Percentiles rank a stretch among this genome's conserved stretches.
phyloP scores from a whole-genome alignment of 2,888 invertebrate species.

The Rotaria socialis region DNA sequence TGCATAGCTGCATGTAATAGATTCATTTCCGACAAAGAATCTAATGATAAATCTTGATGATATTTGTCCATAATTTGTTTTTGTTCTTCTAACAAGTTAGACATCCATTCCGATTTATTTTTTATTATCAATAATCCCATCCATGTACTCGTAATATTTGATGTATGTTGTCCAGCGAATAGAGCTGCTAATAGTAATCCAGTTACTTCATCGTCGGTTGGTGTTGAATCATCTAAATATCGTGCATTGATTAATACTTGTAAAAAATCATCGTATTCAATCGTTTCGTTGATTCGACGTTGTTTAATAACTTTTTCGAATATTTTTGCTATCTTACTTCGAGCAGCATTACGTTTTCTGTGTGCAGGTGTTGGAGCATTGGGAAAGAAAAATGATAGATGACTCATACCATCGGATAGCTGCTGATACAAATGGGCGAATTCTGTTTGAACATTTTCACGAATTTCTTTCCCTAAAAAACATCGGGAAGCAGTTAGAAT shows the following conservation, averaged over 20 bases:
- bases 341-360: neutral
- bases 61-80: conserved; percentile 49
- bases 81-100: too few species aligned
- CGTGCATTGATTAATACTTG: neutral
- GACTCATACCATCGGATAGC: conserved; percentile 53
- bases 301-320: neutral
- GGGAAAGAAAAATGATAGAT: neutral
- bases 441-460: conserved; percentile 39
- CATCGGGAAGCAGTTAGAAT: conserved; percentile 55
- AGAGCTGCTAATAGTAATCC: conserved; percentile 54
- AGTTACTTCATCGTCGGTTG: conserved; percentile 53
- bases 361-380: neutral
- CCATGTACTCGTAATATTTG: conserved; percentile 55
- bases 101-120: too few species aligned
- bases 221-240: neutral
- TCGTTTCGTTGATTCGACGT: neutral
- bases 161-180: conserved; percentile 56
- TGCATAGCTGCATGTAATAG: conserved; percentile 53
- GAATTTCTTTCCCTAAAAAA: conserved; percentile 51
- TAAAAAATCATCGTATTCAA: neutral
- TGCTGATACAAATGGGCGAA: conserved; percentile 53
- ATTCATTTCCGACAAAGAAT: conserved; percentile 50
- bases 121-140: conserved; percentile 51
- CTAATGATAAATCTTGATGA: neutral
- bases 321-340: neutral